Conservation (phyloP, 2,113 vertebrate species). For the Ranitomeya variabilis region DNA sequence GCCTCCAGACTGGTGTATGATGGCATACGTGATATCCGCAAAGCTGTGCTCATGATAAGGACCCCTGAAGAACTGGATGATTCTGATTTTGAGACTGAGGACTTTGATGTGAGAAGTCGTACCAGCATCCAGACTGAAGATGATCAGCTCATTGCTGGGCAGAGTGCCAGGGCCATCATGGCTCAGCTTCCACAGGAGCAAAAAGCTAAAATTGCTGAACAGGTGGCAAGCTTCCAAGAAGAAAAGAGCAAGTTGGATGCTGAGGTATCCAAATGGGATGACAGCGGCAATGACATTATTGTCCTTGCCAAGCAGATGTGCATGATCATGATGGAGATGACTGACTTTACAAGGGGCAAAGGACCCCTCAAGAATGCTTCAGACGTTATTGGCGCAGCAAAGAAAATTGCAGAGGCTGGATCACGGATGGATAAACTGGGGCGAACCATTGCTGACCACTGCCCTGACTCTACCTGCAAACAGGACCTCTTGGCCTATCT, state of each 20-base stretch:
- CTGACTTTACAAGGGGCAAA: conserved; percentile 98
- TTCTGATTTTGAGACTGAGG: conserved; percentile 96
- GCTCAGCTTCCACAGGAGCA: conserved; percentile 97
- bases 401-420: conserved; percentile 98
- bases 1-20: conserved; percentile 96
- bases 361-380: conserved; percentile 97
- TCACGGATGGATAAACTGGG: conserved; percentile 98
- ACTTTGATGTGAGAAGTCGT: conserved; percentile 89
- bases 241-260: conserved; percentile 99
- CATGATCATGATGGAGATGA: conserved; percentile 99
- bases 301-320: conserved; percentile 99
- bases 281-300: conserved; percentile 98
- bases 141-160: conserved; percentile 90
- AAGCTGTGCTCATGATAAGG: conserved; percentile 97
- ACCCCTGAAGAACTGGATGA: conserved; percentile 97
- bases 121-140: conserved; percentile 96
- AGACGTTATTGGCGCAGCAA: conserved; percentile 96
- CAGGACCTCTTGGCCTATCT: conserved; percentile 96
- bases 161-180: conserved; percentile 96
- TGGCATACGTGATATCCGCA: conserved; percentile 95
- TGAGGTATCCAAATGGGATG: conserved; percentile 98
- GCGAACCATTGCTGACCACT: conserved; percentile 95
- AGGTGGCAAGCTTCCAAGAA: conserved; percentile 98
- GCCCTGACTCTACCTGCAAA: conserved; percentile 93
- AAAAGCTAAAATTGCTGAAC: conserved; percentile 96